Base-by-base conservation (phyloP, 2,888 invertebrate genomes). In the Aphidius colemani region DNA sequence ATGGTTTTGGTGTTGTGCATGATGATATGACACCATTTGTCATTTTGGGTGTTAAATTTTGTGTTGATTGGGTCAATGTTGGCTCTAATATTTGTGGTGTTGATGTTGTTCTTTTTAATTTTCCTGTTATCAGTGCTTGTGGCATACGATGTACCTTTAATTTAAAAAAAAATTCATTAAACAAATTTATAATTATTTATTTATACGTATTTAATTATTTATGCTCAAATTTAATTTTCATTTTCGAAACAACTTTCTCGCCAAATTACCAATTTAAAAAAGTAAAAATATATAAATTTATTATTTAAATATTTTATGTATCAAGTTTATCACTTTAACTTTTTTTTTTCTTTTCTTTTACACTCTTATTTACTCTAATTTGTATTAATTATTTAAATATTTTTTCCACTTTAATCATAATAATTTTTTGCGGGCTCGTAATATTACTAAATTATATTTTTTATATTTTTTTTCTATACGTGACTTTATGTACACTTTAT, bases 21-120 rank as follows among this genome's bases (percentile, higher is more conserved):
- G 74, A 71, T 11, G 78, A 78, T 71, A 77, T 78, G 39, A 78
- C 79, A 30, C 79, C 79, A 69, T 80, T 79, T 43, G 79, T 80
- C 78, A 79, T 78, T 67, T 76, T 80, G 51, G 78, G 75, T 44
- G 72, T 69, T 59, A 74, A 67, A 56, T 62, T 64, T 10, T 70
- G 63, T 9, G 62, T 67, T 45, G 66, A 49, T n/a, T 72, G 67
- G 39, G 70, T 66, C 55, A 72, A 59, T 56, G 75, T 51, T 60
- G 67, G 69, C 59, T 79, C 79, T 44, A 78, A 68, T 53, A 80
- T 80, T 44, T 80, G 80, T 1, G 80, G 80, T 7, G 78, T 80
- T 8, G 80, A 80, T 13, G 79, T 78, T 18, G 80, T 77, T 59
- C 80, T 75, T 63, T 79, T 80, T 18, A 80, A 61, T 46, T 78